Evolutionary conservation across 1,140 invertebrate genomes (phyloP).

Genomic region (Frieseomelitta varia): DNA sequence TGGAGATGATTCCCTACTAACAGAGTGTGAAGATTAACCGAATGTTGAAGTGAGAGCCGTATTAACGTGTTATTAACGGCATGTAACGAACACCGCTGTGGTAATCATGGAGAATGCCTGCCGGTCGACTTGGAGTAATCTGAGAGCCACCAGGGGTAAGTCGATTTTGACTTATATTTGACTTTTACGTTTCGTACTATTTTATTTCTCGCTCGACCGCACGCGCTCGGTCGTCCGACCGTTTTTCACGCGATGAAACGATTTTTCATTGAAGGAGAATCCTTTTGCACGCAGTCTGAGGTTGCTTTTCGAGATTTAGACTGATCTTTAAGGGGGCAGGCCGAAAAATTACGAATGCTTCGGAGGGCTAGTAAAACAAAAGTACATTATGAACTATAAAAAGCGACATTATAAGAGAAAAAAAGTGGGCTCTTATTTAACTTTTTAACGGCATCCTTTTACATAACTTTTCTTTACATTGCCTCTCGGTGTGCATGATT

Average conservation of each 20-base stretch:
- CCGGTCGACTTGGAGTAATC: conserved; percentile 20
- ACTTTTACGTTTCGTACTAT: not conserved
- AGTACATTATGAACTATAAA: too few relatives aligned
- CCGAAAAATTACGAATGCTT: too few relatives aligned
- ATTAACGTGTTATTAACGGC: conserved; percentile 60
- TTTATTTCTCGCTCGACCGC: not conserved
- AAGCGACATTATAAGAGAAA: too few relatives aligned
- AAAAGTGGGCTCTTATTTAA: too few relatives aligned
- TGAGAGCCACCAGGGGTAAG: conserved; percentile 40
- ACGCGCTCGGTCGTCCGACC: not conserved
- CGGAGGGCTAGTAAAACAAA: too few relatives aligned
- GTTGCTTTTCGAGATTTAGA: not conserved
- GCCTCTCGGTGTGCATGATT: too few relatives aligned
- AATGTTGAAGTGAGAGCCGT: conserved; percentile 42
- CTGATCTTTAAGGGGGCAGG: too few relatives aligned
- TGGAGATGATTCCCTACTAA: conserved; percentile 56
- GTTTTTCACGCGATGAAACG: not conserved
- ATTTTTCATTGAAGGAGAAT: not conserved
- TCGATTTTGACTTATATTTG: conserved; percentile 8
- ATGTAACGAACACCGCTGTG: conserved; percentile 42
- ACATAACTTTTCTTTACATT: too few relatives aligned
- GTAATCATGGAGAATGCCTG: conserved; percentile 41
- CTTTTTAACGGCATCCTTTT: too few relatives aligned
- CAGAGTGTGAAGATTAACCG: conserved; percentile 55
- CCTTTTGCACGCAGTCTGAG: not conserved